Evolutionary conservation across 1,140 invertebrate species (phyloP).

Genomic region (Adelges cooleyi): DNA sequence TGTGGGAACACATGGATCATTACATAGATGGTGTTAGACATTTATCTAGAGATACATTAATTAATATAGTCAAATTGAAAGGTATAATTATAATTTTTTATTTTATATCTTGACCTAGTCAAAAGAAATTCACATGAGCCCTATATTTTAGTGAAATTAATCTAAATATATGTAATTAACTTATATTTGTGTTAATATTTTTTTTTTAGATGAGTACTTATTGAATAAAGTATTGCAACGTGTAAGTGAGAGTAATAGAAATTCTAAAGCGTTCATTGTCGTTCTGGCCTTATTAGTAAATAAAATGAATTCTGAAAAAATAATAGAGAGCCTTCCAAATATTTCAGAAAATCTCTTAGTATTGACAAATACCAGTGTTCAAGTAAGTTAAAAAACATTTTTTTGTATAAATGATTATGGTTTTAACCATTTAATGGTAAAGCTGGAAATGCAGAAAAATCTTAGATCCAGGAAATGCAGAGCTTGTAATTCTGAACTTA

Average conservation of each 20-base stretch:
- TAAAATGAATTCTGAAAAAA: not conserved
- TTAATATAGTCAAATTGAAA: constrained; percentile 38
- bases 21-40: constrained; percentile 48
- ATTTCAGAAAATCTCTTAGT: not conserved
- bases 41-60: constrained; percentile 39
- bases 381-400: not conserved
- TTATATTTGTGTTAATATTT: not conserved
- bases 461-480: not conserved
- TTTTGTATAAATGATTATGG: too few species aligned
- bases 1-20: constrained; percentile 43
- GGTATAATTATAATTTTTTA: not conserved
- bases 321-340: not conserved
- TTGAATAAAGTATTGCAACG: not conserved
- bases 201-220: constrained; percentile 3
- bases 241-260: not conserved
- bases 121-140: not conserved
- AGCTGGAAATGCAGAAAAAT: not conserved
- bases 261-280: constrained; percentile 16
- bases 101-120: too few species aligned
- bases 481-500: not conserved
- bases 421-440: too few species aligned
- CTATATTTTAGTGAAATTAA: not conserved
- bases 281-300: constrained; percentile 2
- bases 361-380: constrained; percentile 1
- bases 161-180: not conserved